Evolutionary conservation across 2,113 vertebrate species (phyloP).

Genomic region (Calypte anna): DNA sequence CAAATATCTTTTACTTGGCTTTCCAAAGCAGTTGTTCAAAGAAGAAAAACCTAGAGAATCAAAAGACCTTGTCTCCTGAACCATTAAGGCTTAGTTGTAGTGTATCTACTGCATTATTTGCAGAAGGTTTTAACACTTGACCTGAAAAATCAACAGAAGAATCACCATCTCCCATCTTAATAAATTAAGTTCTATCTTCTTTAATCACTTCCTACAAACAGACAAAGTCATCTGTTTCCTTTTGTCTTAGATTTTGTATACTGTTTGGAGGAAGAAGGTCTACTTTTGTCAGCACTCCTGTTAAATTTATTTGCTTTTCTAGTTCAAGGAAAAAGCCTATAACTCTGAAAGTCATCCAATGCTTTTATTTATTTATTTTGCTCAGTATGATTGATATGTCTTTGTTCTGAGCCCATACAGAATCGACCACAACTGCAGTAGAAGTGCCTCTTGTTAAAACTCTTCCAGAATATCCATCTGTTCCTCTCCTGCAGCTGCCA

Average conservation of each 20-base stretch:
- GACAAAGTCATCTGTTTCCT: slow-evolving; percentile 73
- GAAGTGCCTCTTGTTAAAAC: slow-evolving; percentile 30
- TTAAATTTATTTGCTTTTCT: slow-evolving; percentile 72
- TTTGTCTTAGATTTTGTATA: slow-evolving; percentile 66
- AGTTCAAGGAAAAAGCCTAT: slow-evolving; percentile 61
- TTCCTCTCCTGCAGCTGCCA: not conserved
- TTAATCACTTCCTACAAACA: slow-evolving; percentile 74
- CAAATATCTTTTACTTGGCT: not conserved
- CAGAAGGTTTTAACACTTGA: slow-evolving; percentile 75
- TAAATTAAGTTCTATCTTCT: slow-evolving; percentile 73
- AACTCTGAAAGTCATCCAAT: slow-evolving; percentile 44
- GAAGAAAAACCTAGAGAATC: not conserved
- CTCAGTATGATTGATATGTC: slow-evolving; percentile 31
- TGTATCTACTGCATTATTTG: slow-evolving; percentile 57
- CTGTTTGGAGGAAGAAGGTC: slow-evolving; percentile 65
- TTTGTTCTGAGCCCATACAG: slow-evolving; percentile 25
- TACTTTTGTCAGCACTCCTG: slow-evolving; percentile 63
- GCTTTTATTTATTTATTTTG: slow-evolving; percentile 62
- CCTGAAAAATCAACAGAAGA: slow-evolving; percentile 72
- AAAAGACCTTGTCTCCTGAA: not conserved
- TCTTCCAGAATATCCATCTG: not conserved
- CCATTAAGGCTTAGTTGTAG: not conserved
- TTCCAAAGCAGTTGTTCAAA: slow-evolving; percentile 11
- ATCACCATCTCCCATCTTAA: slow-evolving; percentile 66
- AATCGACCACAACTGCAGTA: slow-evolving; percentile 25